Evolutionary conservation across 2,888 invertebrate species (phyloP), one percentile per base, ranked within the genome.

Genomic region (Xanthia togata): DNA sequence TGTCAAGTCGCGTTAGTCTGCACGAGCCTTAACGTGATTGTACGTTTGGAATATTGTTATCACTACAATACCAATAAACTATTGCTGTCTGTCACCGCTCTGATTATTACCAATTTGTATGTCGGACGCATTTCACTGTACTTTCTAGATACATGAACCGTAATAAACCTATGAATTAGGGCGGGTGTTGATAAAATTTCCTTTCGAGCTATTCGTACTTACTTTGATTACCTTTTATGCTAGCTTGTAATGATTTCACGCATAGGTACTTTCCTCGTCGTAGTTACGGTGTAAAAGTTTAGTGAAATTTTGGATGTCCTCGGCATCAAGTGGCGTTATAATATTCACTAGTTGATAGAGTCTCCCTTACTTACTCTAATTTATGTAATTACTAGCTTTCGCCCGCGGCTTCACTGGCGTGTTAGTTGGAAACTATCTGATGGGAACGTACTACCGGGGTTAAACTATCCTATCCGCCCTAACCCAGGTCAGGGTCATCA

Each of bases 61-160:
- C 81, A 81, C 77, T 70, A 65, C 72, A 78, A 70, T 72, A 69
- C 70, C 78, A 72, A 81, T 80, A 75, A 81, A 80, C 69, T 79
- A 81, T 81, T 70, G 76, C 57, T 68, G 44, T 76, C 67, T 53
- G 74, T 84, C 81, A 73, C 75, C 87, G 90, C 89, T 91, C 90
- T 91, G 89, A 90, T 93, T 92, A 85, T 86, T 88, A 62, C 70
- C 63, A 53, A 82, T 84, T 87, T 82, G 82, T 82, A 83, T 79
- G 82, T 81, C 75, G 81, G 71, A 79, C 86, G 86, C 89, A 90
- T 85, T 89, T 89, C 90, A 87, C 90, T 26, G 55, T 77, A 84
- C 92, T 92, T 91, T 92, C 92, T 87, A 83, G 68, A 60, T 74
- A 60, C 69, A 65, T 68, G 57, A 62, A 68, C 68, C 53, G 73